Percentiles rank a stretch among this genome's conserved stretches.
Evolutionary conservation across 2,113 vertebrate genomes (phyloP).

Genomic region (Perognathus longimembris): DNA sequence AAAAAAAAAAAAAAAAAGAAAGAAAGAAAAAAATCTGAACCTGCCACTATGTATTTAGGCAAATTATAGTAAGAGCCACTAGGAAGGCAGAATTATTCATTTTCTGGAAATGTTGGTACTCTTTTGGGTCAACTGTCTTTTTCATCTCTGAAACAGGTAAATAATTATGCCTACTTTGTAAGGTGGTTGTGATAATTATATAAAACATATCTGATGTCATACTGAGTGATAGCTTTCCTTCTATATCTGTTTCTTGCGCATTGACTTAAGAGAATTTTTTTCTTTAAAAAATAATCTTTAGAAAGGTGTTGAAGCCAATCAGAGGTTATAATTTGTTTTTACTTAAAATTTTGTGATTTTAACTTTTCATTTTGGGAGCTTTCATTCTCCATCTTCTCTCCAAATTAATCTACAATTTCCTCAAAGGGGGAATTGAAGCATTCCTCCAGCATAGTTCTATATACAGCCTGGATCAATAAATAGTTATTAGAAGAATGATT

Average conservation of each 20-base stretch:
- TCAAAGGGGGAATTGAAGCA: not conserved
- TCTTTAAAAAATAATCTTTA: too few relatives aligned
- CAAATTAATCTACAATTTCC: not conserved
- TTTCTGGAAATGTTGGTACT: not conserved
- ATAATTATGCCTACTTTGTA: not conserved
- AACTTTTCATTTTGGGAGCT: not conserved
- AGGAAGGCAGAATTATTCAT: not conserved
- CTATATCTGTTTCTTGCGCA: not conserved
- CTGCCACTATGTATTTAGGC: not conserved
- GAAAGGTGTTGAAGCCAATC: not conserved
- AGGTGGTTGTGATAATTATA: not conserved
- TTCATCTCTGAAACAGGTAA: slow-evolving; percentile 31
- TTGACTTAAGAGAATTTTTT: not conserved
- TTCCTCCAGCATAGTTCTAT: not conserved
- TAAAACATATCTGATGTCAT: not conserved
- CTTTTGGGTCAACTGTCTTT: not conserved
- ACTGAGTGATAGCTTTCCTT: not conserved
- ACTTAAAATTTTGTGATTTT: slow-evolving; percentile 23
- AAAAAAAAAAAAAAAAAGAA: too few relatives aligned
- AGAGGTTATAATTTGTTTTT: not conserved
- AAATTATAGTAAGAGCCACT: not conserved
- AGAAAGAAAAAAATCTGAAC: too few relatives aligned
- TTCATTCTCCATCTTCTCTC: slow-evolving; percentile 8
- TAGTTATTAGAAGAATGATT: slow-evolving; percentile 17
- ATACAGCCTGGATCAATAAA: not conserved